Conservation (phyloP, 2,797 vertebrate genomes). For the Nothura maculosa region DNA sequence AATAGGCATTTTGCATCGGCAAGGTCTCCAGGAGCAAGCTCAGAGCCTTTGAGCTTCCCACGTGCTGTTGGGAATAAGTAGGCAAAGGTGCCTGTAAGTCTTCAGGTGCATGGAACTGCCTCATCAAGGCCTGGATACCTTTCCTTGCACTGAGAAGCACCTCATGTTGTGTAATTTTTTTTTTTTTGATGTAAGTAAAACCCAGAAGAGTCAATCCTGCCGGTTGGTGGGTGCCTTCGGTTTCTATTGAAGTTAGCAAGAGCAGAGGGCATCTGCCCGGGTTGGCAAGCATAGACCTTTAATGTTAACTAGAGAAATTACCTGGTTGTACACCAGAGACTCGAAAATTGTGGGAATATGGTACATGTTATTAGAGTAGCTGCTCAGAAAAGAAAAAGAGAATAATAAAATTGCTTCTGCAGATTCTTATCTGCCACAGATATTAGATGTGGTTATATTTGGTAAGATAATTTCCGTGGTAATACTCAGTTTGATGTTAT, state of each 20-base stretch:
- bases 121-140: not conserved
- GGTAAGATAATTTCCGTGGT: not conserved
- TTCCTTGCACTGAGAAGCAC: not conserved
- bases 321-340: not conserved
- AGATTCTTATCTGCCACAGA: not conserved
- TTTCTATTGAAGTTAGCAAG: not conserved
- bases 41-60: conserved; percentile 16
- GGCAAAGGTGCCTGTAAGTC: not conserved
- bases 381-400: not conserved
- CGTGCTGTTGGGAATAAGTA: not conserved
- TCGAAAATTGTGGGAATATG: not conserved
- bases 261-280: not conserved
- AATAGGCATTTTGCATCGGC: accelerated
- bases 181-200: not conserved
- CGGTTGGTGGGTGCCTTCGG: not conserved
- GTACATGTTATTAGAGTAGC: not conserved
- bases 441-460: not conserved
- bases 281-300: not conserved
- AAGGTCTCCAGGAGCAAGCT: conserved; percentile 22
- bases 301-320: not conserved
- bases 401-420: not conserved
- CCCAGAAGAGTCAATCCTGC: not conserved
- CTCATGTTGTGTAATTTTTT: not conserved
- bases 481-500: not conserved
- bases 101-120: not conserved